Percentiles rank a stretch among this genome's conserved stretches.
These are phyloP conservation scores for Caenorhabditis brenneri DNA, from an alignment of 1,140 invertebrate species.

Conservation along the genomic window DNA sequence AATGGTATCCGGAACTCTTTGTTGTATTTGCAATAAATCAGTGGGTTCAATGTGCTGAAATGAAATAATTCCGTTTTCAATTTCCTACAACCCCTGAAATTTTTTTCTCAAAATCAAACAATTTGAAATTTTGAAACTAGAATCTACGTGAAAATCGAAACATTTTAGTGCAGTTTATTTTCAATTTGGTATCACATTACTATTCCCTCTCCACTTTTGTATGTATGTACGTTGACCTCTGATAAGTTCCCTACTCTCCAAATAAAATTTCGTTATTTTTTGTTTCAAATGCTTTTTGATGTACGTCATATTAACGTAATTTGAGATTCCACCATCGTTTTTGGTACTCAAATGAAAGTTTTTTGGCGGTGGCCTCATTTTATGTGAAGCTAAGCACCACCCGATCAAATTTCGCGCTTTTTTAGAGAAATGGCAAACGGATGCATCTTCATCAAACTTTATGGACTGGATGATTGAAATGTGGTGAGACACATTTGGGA, in stretches of 20 bases:
- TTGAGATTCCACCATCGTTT: background rate
- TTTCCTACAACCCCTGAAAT: too few relatives aligned
- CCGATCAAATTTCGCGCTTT: slow-evolving; percentile 7
- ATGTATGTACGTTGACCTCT: background rate
- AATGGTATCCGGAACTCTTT: slow-evolving; percentile 74
- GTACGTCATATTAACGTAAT: slow-evolving; percentile 2
- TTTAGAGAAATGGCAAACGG: background rate
- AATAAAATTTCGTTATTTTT: background rate
- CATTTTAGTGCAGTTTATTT: background rate
- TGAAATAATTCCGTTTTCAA: background rate
- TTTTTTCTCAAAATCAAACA: too few relatives aligned
- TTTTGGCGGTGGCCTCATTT: background rate
- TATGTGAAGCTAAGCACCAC: background rate
- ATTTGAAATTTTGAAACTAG: background rate
- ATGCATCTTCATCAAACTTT: slow-evolving; percentile 36
- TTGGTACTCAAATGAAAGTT: background rate
- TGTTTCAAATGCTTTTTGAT: background rate
- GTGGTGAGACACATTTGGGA: background rate
- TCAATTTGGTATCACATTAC: background rate
- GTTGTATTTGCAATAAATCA: slow-evolving; percentile 75
- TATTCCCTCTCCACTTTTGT: background rate
- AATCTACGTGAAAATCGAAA: background rate
- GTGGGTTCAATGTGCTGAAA: slow-evolving; percentile 73
- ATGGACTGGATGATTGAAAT: slow-evolving; percentile 36
- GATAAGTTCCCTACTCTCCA: background rate